Evolutionary conservation across 2,113 vertebrate species (phyloP).

Genomic region (Oncorhynchus mykiss): DNA sequence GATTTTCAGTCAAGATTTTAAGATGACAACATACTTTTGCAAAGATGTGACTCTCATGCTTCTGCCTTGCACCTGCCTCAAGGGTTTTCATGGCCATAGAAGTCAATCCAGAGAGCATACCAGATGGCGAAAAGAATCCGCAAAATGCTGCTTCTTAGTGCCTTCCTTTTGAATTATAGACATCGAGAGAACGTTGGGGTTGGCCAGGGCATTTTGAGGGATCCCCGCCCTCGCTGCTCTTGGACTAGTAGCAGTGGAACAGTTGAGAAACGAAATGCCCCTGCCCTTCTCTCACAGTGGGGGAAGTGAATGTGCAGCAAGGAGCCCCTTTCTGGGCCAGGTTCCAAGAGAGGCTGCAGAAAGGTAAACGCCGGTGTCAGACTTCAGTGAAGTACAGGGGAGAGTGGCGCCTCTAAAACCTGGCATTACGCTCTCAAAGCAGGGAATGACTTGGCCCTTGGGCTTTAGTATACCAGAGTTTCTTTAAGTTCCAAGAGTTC

Average conservation of each 20-base stretch:
- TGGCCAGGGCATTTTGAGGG: neutral
- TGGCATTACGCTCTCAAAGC: neutral
- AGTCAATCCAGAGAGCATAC: neutral
- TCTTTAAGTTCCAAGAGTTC: constrained; percentile 1
- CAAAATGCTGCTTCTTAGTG: no score
- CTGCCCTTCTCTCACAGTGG: neutral
- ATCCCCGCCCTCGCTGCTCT: neutral
- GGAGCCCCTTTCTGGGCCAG: constrained; percentile 10
- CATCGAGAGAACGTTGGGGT: no score
- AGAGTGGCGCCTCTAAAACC: neutral
- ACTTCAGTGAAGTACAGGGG: constrained; percentile 1
- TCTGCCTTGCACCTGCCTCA: neutral
- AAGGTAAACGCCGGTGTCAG: constrained; percentile 5
- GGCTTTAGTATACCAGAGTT: constrained; percentile 1
- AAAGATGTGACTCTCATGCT: neutral
- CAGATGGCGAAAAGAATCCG: no score
- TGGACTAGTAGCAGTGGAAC: constrained; percentile 6
- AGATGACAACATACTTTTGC: neutral
- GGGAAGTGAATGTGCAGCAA: neutral
- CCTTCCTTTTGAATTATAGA: no score
- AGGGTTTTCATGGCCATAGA: neutral
- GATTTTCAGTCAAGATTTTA: neutral
- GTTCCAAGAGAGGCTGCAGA: constrained; percentile 2
- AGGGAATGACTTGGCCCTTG: neutral
- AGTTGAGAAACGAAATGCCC: constrained; percentile 16